Evolutionary conservation across 2,888 invertebrate species (phyloP).

Genomic region (Nysson spinosus): DNA sequence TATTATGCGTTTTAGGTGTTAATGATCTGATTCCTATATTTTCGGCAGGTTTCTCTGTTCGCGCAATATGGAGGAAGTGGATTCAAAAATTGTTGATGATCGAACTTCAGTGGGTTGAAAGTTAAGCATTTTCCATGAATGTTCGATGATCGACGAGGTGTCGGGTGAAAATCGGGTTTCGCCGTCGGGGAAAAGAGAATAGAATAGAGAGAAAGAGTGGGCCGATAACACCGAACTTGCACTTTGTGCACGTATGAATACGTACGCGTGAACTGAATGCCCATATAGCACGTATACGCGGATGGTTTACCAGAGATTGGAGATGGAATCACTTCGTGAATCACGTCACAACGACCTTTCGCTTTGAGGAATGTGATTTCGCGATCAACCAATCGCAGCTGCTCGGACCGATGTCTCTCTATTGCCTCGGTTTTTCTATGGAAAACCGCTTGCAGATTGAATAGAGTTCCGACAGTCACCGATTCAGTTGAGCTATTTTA

Average conservation of each 20-base stretch:
- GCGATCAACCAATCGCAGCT: conserved; percentile 28
- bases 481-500: neutral
- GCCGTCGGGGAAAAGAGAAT: neutral
- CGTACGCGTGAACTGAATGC: conserved; percentile 64
- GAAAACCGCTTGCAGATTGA: conserved; percentile 16
- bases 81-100: too few species aligned
- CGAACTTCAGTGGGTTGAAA: too few species aligned
- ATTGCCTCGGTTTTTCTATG: conserved; percentile 1
- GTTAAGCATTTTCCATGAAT: too few species aligned
- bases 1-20: too few species aligned
- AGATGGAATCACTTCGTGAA: conserved; percentile 50
- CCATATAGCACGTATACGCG: conserved; percentile 1
- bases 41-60: too few species aligned
- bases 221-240: conserved; percentile 52
- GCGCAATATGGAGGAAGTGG: too few species aligned
- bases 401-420: conserved; percentile 6
- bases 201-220: conserved; percentile 17
- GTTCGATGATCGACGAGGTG: neutral
- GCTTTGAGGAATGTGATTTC: conserved; percentile 36
- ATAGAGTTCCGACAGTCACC: neutral
- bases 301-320: conserved; percentile 43
- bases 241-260: conserved; percentile 70
- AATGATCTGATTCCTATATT: too few species aligned
- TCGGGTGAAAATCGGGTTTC: neutral
- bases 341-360: conserved; percentile 41